Percentiles rank a stretch among this genome's conserved stretches.
phyloP scores from a whole-genome alignment of 2,888 invertebrate species.

The Gisinianus flammeolus region DNA sequence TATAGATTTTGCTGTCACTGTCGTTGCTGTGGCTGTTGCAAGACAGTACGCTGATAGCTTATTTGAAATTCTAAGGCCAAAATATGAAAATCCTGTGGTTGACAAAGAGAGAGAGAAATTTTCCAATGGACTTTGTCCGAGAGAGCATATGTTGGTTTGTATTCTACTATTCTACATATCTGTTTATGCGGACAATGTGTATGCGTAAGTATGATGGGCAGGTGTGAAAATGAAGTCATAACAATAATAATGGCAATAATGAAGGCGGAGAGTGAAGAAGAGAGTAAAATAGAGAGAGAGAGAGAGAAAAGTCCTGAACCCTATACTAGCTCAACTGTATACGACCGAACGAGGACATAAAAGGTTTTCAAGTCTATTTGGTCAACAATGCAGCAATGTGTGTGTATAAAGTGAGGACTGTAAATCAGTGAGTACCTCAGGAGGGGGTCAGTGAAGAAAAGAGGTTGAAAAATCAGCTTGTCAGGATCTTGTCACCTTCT shows the following conservation, averaged over 20 bases:
- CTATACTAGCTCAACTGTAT: no score
- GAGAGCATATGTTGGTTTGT: no score
- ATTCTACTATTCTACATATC: background rate
- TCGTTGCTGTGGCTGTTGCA: background rate
- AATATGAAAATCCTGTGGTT: no score
- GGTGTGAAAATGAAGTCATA: constrained; percentile 54
- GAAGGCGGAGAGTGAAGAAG: background rate
- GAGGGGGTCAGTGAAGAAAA: constrained; percentile 42
- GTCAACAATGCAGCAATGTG: background rate
- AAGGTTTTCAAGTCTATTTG: constrained; percentile 5
- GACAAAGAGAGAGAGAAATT: background rate
- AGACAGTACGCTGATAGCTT: background rate
- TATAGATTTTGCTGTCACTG: background rate
- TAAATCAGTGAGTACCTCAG: constrained; percentile 36
- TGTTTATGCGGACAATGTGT: constrained; percentile 10
- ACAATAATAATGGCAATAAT: constrained; percentile 48
- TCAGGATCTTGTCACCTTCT: constrained; percentile 56
- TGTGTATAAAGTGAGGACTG: constrained; percentile 29
- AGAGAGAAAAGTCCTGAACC: background rate
- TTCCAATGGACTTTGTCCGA: background rate
- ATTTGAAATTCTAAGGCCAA: background rate
- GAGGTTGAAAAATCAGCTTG: constrained; percentile 56
- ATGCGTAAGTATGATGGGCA: constrained; percentile 45
- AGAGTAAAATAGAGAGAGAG: background rate
- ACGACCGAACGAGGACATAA: background rate